These are phyloP conservation scores for Drosophila nigritarsus DNA, from an alignment of 2,888 invertebrate genomes.

Conservation along the genomic window DNA sequence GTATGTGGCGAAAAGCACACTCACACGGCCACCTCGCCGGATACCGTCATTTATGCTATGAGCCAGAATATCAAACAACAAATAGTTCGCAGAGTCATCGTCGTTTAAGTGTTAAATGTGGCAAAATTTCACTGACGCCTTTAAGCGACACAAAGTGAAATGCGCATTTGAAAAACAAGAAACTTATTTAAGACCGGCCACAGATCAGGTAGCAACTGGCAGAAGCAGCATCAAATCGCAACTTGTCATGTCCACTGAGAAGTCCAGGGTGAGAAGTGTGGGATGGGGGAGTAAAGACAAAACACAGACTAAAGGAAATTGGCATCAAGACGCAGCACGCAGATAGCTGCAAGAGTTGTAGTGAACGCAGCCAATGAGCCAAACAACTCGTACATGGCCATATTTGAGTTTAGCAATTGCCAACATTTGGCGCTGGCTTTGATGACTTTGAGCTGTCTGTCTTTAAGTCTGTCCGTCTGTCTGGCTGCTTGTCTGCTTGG, in stretches of 20 bases:
- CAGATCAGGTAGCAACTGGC: slow-evolving; percentile 24
- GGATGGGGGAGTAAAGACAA: slow-evolving; percentile 3
- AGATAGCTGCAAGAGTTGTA: slow-evolving; percentile 19
- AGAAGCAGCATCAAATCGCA: slow-evolving; percentile 30
- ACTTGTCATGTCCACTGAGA: slow-evolving; percentile 35
- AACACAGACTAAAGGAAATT: slow-evolving; percentile 53
- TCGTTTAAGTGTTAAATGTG: slow-evolving; percentile 58
- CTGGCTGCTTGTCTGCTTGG: slow-evolving; percentile 23
- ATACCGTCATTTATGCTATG: slow-evolving; percentile 72
- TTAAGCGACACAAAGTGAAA: slow-evolving; percentile 70
- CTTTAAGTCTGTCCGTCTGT: slow-evolving; percentile 12
- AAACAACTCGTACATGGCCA: slow-evolving; percentile 62
- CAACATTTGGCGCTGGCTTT: slow-evolving; percentile 77
- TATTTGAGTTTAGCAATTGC: slow-evolving; percentile 65
- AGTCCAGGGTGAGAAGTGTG: slow-evolving; percentile 6
- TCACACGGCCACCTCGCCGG: slow-evolving; percentile 62
- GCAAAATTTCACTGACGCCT: slow-evolving; percentile 73
- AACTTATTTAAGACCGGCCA: slow-evolving; percentile 3
- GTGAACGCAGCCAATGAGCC: slow-evolving; percentile 34
- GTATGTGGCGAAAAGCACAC: slow-evolving; percentile 46
- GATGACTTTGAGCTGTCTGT: slow-evolving; percentile 61
- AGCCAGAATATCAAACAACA: slow-evolving; percentile 24
- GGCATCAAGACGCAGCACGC: slow-evolving; percentile 56
- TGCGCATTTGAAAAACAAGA: slow-evolving; percentile 43
- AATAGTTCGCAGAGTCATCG: slow-evolving; percentile 33